Conservation (phyloP, 1,140 invertebrate genomes). For the Drosophila yakuba region DNA sequence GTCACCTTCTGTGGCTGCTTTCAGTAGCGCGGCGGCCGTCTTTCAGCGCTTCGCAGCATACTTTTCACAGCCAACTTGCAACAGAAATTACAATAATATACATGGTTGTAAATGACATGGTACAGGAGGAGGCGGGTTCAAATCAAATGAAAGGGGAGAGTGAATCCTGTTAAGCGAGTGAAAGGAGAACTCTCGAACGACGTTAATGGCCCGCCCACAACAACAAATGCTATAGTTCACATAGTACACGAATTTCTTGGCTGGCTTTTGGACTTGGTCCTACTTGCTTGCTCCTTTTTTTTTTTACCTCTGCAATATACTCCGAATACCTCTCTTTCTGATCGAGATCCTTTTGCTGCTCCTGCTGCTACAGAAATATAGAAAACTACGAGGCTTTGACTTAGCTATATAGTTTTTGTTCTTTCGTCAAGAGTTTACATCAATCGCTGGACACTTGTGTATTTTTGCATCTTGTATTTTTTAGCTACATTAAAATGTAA, state of each 20-base stretch:
- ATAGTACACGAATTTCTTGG: conserved; percentile 8
- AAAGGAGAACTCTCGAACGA: conserved; percentile 16
- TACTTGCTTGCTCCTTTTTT: conserved; percentile 34
- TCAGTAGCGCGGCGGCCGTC: conserved; percentile 53
- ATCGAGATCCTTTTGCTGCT: conserved; percentile 23
- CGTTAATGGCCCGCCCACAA: conserved; percentile 38
- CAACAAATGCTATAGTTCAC: conserved; percentile 26
- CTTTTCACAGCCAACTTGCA: conserved; percentile 77
- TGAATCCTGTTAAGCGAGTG: conserved; percentile 24
- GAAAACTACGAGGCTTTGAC: conserved; percentile 37
- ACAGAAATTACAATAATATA: conserved; percentile 78
- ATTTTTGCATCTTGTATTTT: conserved; percentile 63
- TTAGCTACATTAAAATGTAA: conserved; percentile 77
- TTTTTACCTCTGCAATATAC: conserved; percentile 20
- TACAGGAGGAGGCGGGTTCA: conserved; percentile 30
- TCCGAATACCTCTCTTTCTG: conserved; percentile 12
- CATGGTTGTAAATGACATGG: conserved; percentile 54
- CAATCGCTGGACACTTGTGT: conserved; percentile 48
- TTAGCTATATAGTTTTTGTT: conserved; percentile 15
- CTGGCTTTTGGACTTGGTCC: conserved; percentile 17
- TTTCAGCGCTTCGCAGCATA: conserved; percentile 72
- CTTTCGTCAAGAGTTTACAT: conserved; percentile 54
- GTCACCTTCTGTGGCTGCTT: conserved; percentile 55
- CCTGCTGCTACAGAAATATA: conserved; percentile 28
- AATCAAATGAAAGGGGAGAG: conserved; percentile 40